Evolutionary conservation across 1,140 invertebrate species (phyloP).

Genomic region (Charaxes varanes): DNA sequence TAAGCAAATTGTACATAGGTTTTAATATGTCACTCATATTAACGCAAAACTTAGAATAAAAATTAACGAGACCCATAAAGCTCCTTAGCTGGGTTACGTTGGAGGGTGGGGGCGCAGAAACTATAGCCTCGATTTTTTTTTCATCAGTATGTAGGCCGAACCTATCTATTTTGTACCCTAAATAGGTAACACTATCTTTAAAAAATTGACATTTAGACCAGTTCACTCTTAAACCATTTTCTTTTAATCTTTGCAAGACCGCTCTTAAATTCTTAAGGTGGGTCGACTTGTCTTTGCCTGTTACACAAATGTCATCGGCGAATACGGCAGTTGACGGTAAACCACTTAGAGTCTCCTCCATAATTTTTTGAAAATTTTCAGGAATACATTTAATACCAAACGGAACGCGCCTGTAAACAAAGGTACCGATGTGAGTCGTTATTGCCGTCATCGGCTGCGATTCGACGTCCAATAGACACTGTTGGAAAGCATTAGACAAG

Average conservation of each 20-base stretch:
- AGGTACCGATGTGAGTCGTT: conserved; percentile 35
- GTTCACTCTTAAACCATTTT: neutral
- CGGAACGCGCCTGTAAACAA: conserved; percentile 28
- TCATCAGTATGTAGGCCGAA: neutral
- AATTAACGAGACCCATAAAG: neutral
- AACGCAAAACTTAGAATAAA: neutral
- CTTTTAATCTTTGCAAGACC: conserved; percentile 6
- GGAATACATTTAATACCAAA: conserved; percentile 30
- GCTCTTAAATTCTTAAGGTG: conserved; percentile 16
- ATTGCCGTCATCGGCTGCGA: conserved; percentile 27
- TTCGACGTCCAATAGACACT: neutral
- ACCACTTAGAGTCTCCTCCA: conserved; percentile 26
- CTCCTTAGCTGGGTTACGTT: neutral
- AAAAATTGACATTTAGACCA: neutral
- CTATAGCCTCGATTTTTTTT: neutral
- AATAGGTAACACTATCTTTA: neutral
- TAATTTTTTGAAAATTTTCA: conserved; percentile 33
- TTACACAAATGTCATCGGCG: conserved; percentile 29
- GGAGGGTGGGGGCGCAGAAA: neutral
- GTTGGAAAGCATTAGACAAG: neutral
- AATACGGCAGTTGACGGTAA: conserved; percentile 19
- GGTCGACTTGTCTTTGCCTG: conserved; percentile 5
- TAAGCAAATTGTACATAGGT: neutral
- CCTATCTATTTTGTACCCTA: neutral
- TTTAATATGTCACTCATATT: neutral